Evolutionary conservation across 2,113 vertebrate genomes (phyloP).

Genomic region (Trematomus loennbergii): DNA sequence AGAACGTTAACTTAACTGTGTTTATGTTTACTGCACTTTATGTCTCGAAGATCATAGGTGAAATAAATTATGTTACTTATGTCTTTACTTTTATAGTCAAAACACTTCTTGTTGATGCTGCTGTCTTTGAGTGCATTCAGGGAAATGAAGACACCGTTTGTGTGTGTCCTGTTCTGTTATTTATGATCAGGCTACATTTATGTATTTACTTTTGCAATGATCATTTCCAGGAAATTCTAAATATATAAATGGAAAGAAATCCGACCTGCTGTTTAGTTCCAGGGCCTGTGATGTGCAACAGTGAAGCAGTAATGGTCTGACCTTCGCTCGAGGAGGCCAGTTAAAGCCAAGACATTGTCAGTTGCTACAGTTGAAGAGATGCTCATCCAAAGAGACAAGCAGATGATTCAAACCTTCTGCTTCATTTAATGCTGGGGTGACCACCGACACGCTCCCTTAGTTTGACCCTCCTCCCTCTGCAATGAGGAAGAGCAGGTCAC

Average conservation of each 20-base stretch:
- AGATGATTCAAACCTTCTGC: slow-evolving; percentile 60
- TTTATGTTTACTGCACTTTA: no score
- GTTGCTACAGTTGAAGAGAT: slow-evolving; percentile 21
- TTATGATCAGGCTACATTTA: no score
- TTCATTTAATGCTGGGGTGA: slow-evolving; percentile 57
- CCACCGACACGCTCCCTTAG: slow-evolving; percentile 26
- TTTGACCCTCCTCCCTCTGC: slow-evolving; percentile 19
- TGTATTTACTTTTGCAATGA: neutral
- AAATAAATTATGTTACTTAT: no score
- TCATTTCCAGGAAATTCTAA: neutral
- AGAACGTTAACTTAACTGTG: no score
- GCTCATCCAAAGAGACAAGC: slow-evolving; percentile 58
- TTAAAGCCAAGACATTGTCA: slow-evolving; percentile 21
- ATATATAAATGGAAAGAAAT: neutral
- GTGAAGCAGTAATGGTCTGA: slow-evolving; percentile 28
- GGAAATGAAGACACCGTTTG: no score
- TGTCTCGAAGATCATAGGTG: no score
- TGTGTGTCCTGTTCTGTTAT: no score
- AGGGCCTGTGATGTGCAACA: neutral
- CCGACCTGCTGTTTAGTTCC: neutral
- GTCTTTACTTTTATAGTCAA: no score
- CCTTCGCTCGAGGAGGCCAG: slow-evolving; percentile 30
- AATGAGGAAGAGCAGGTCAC: slow-evolving; percentile 11
- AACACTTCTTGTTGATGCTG: no score
- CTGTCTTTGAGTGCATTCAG: no score